These are phyloP conservation scores for Mixornis gularis DNA, from an alignment of 2,113 vertebrate species.

Conservation along the genomic window DNA sequence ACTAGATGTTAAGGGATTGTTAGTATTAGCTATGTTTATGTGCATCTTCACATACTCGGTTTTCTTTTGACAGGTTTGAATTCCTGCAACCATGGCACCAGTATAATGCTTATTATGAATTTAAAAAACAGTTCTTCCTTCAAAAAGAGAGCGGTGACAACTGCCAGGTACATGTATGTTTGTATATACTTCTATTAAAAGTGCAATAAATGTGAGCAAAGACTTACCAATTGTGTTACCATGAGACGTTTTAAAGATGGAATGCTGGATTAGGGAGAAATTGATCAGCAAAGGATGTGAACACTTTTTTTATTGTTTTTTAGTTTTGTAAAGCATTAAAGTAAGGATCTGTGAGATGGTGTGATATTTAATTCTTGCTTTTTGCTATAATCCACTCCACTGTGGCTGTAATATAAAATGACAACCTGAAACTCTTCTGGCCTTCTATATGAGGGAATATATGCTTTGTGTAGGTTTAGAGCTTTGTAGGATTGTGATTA, in stretches of 20 bases:
- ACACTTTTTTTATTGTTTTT: neutral
- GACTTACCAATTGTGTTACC: neutral
- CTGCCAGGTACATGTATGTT: constrained; percentile 54
- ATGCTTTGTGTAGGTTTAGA: neutral
- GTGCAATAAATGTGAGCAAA: neutral
- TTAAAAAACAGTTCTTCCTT: constrained; percentile 97
- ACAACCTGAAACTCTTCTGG: neutral
- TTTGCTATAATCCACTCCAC: neutral
- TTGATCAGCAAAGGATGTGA: neutral
- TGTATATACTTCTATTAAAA: neutral
- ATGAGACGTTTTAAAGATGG: neutral
- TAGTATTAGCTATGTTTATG: neutral
- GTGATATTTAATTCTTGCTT: neutral
- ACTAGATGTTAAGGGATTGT: neutral
- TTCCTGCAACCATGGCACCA: constrained; percentile 96
- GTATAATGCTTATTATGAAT: constrained; percentile 96
- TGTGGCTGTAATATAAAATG: neutral
- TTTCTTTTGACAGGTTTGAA: constrained; percentile 81
- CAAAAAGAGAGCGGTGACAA: constrained; percentile 83
- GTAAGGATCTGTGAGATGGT: neutral
- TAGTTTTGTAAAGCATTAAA: neutral
- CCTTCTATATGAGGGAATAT: neutral
- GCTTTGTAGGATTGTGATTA: neutral
- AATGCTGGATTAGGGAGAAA: neutral
- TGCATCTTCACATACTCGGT: neutral